Conservation (phyloP, 2,888 invertebrate species). For the Ornithoptera priamus region DNA sequence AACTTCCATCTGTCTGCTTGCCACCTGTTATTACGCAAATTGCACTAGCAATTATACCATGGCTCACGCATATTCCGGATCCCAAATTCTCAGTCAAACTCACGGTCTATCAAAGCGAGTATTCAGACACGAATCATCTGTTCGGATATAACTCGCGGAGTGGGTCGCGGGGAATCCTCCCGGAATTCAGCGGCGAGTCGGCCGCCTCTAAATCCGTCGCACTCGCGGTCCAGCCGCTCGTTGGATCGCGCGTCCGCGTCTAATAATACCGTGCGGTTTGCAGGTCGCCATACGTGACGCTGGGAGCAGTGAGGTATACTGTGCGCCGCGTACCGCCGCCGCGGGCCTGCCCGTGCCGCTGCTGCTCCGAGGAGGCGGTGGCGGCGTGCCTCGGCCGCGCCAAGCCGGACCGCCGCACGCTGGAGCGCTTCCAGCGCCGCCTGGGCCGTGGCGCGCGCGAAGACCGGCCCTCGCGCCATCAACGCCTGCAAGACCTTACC, state of each 20-base stretch:
- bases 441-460: constrained; percentile 81
- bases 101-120: constrained; percentile 48
- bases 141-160: constrained; percentile 64
- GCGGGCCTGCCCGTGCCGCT: constrained; percentile 79
- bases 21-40: constrained; percentile 53
- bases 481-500: constrained; percentile 89
- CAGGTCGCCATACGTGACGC: constrained; percentile 82
- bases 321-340: constrained; percentile 83
- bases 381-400: constrained; percentile 77
- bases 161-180: constrained; percentile 76
- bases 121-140: constrained; percentile 55
- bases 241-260: constrained; percentile 60
- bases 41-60: constrained; percentile 35
- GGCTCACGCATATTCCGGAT: constrained; percentile 29
- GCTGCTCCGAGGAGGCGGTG: constrained; percentile 79
- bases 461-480: constrained; percentile 78
- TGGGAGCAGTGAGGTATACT: constrained; percentile 86
- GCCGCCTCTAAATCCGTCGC: constrained; percentile 74
- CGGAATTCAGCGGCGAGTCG: constrained; percentile 68
- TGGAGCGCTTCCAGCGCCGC: constrained; percentile 91
- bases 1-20: constrained; percentile 77
- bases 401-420: constrained; percentile 82
- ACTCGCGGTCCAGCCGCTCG: constrained; percentile 69
- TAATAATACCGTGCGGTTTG: constrained; percentile 57
- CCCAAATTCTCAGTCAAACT: constrained; percentile 36